These are phyloP conservation scores for Fundulus diaphanus DNA, from an alignment of 2,797 vertebrate species.

Conservation along the genomic window DNA sequence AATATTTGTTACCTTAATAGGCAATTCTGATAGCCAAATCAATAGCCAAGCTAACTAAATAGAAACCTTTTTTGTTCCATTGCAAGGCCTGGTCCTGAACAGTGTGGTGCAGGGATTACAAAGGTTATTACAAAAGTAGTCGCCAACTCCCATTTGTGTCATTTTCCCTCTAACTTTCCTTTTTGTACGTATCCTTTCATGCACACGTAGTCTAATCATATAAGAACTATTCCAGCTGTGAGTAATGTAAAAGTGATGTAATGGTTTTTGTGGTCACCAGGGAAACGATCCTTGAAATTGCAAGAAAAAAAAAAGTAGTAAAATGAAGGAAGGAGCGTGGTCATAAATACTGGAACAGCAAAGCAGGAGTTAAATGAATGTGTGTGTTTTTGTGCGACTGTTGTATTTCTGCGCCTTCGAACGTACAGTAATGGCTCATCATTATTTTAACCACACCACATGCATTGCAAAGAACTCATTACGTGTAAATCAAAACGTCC, in stretches of 20 bases:
- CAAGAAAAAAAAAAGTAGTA: constrained; percentile 70
- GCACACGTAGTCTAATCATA: constrained; percentile 30
- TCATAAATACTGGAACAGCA: constrained; percentile 75
- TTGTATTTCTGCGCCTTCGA: constrained; percentile 14
- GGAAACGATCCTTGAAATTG: constrained; percentile 87
- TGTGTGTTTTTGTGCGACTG: constrained; percentile 13
- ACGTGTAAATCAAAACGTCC: constrained; percentile 65
- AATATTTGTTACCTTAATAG: neutral
- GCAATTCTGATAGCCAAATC: neutral
- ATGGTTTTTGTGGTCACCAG: constrained; percentile 72
- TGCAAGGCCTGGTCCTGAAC: neutral
- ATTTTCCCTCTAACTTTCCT: constrained; percentile 17
- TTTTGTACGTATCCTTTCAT: constrained; percentile 31
- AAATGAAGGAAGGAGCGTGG: constrained; percentile 68
- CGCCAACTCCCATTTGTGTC: constrained; percentile 20
- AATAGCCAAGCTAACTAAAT: constrained; percentile 9
- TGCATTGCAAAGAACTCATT: constrained; percentile 60
- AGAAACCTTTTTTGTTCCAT: constrained; percentile 11
- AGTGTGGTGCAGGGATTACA: neutral
- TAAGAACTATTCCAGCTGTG: constrained; percentile 60
- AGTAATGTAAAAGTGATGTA: constrained; percentile 78
- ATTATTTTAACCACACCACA: constrained; percentile 61
- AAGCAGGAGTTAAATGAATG: constrained; percentile 63
- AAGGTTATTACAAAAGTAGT: constrained; percentile 28
- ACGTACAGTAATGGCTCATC: constrained; percentile 64